These are phyloP conservation scores for Megaceryle alcyon DNA, from an alignment of 2,797 vertebrate species.

Conservation along the genomic window DNA sequence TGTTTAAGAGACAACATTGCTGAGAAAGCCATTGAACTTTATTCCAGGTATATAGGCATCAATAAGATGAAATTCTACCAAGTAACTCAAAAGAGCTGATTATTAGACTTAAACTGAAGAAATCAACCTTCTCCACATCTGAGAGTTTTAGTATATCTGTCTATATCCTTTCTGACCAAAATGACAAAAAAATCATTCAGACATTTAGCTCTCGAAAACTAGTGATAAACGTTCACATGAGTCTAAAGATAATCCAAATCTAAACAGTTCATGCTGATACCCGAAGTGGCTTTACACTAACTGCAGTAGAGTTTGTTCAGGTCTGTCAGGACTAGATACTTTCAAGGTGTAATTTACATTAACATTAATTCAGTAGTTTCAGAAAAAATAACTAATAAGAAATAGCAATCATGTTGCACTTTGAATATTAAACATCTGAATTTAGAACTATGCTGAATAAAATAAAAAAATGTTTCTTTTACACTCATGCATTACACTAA, in stretches of 20 bases:
- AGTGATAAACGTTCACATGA: neutral
- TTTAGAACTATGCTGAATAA: neutral
- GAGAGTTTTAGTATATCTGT: neutral
- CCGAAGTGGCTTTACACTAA: neutral
- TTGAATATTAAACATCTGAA: neutral
- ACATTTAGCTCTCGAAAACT: neutral
- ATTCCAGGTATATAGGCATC: neutral
- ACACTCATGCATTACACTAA: neutral
- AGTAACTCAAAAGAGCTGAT: neutral
- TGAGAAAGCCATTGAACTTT: neutral
- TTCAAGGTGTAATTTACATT: neutral
- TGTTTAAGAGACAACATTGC: neutral
- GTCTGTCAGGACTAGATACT: neutral
- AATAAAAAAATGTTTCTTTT: neutral
- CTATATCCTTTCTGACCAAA: neutral
- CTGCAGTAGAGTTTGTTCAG: neutral
- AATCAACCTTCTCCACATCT: neutral
- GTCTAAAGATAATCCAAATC: neutral
- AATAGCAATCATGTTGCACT: neutral
- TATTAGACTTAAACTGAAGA: neutral
- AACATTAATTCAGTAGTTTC: neutral
- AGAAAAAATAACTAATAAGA: neutral
- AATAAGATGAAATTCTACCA: neutral
- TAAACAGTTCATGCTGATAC: neutral
- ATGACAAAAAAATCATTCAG: neutral